A percentile compares a stretch with the other conserved stretches of the same genome.
Conservation (phyloP, 2,797 vertebrate species). For the Pangasius larnaudii region DNA sequence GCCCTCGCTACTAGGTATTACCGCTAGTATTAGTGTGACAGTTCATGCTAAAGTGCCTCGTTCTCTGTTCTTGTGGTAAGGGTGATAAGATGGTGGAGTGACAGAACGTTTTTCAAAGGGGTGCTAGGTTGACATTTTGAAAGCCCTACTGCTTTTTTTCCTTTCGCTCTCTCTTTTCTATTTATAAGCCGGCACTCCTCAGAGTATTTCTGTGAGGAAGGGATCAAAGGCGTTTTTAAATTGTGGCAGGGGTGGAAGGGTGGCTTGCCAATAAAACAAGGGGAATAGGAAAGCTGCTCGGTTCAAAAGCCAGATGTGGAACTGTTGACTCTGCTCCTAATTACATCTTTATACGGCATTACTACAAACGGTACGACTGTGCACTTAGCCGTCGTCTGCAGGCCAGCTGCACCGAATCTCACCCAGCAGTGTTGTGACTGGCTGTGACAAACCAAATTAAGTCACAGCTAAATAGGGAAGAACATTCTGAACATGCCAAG, state of each 20-base stretch:
- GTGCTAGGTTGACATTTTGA: constrained; percentile 57
- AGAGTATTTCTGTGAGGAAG: constrained; percentile 56
- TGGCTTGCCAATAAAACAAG: constrained; percentile 51
- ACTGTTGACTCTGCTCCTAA: constrained; percentile 53
- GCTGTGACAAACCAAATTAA: constrained; percentile 16
- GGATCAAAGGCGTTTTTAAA: constrained; percentile 60
- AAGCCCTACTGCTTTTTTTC: constrained; percentile 37
- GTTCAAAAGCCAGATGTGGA: constrained; percentile 60
- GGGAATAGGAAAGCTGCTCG: constrained; percentile 50
- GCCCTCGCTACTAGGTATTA: constrained; percentile 30
- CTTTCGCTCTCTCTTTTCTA: constrained; percentile 51
- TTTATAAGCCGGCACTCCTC: constrained; percentile 57
- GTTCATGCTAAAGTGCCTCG: constrained; percentile 33
- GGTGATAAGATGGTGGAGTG: constrained; percentile 49
- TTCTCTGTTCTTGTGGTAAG: constrained; percentile 40
- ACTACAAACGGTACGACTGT: constrained; percentile 20
- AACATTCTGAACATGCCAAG: neutral
- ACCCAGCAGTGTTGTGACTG: constrained; percentile 26
- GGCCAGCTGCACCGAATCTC: constrained; percentile 28
- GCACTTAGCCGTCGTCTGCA: constrained; percentile 25
- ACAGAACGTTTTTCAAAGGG: constrained; percentile 47
- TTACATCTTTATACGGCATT: constrained; percentile 54
- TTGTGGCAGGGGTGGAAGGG: constrained; percentile 51
- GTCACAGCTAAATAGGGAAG: neutral
- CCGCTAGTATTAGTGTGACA: constrained; percentile 16